Base-by-base conservation (phyloP, 2,797 vertebrate genomes). In the Spinus olivaceus region DNA sequence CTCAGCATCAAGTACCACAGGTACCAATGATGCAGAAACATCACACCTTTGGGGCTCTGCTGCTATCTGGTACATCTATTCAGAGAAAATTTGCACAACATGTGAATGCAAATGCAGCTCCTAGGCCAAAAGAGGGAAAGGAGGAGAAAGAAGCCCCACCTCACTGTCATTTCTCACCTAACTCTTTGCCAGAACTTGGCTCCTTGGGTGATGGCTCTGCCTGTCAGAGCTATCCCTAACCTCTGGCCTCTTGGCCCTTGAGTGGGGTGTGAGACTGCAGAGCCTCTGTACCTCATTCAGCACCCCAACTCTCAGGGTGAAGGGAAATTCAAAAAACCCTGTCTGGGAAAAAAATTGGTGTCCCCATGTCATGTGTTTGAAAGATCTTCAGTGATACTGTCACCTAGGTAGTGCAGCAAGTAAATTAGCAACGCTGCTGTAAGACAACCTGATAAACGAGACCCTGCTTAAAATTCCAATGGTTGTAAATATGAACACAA, bases 121-220 rank as follows among this genome's bases (percentile, higher is more conserved):
- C 60, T 4, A 8, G 59, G 39, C 12, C 11, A 23, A 33, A 51
- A n/a, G 5, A 19, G 44, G 41, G 18, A 21, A 12, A 16, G 37
- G 15, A 51, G 18, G 32, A 35, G 9, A 42, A 27, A 4, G n/a
- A 2, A 11, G 4, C 12, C 15, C 9, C 0, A 1, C 19, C 5
- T 67, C 8, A 0, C 13, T 72, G 70, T 7, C 8, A 8, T 39
- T 65, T 69, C 13, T 76, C 16, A 10, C 11, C 1, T 5, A 35
- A 4, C n/a, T 41, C n/a, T 81, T 63, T 51, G 16, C 12, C 33
- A 22, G 27, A 32, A 9, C 14, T 42, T 44, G 51, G 16, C 24
- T 72, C 7, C 11, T 18, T 15, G 33, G 22, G 18, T 46, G 27
- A 9, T 2, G 4, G 10, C 30, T 33, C 3, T 32, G 21, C 21